Percentiles rank a stretch among this genome's conserved stretches.
These are phyloP conservation scores for Takifugu flavidus DNA, from an alignment of 2,113 vertebrate genomes.

Conservation along the genomic window DNA sequence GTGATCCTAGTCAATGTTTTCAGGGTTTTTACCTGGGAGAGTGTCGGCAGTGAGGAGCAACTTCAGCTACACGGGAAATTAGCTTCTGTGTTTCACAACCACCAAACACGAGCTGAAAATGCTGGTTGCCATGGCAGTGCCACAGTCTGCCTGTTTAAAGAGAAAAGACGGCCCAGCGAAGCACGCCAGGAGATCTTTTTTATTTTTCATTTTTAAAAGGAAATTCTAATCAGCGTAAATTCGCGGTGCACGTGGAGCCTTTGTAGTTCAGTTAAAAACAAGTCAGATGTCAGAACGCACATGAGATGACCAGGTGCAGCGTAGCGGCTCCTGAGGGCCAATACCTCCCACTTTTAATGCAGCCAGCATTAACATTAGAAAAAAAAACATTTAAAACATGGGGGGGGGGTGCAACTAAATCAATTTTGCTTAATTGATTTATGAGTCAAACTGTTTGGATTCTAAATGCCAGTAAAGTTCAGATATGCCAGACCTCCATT, in stretches of 20 bases:
- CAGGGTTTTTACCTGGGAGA: no score
- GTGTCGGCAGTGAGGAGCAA: no score
- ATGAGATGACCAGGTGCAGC: no score
- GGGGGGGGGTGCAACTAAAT: conserved; percentile 4
- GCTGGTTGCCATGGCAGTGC: conserved; percentile 58
- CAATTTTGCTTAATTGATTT: conserved; percentile 20
- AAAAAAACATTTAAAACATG: no score
- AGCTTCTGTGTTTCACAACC: neutral
- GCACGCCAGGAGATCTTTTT: conserved; percentile 7
- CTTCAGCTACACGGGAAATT: neutral
- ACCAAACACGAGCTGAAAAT: conserved; percentile 10
- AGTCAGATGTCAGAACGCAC: no score
- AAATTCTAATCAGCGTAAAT: neutral
- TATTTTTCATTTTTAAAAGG: conserved; percentile 1
- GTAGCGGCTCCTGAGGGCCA: no score
- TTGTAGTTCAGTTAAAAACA: no score
- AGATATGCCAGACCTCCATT: neutral
- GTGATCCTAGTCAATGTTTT: no score
- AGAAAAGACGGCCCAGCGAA: conserved; percentile 3
- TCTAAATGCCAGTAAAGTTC: conserved; percentile 20
- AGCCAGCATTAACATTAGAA: no score
- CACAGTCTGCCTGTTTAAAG: neutral
- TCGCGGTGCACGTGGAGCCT: no score
- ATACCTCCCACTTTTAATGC: no score
- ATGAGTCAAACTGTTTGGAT: conserved; percentile 15